Evolutionary conservation across 1,140 invertebrate species (phyloP).

Genomic region (Zaprionus camerounensis): DNA sequence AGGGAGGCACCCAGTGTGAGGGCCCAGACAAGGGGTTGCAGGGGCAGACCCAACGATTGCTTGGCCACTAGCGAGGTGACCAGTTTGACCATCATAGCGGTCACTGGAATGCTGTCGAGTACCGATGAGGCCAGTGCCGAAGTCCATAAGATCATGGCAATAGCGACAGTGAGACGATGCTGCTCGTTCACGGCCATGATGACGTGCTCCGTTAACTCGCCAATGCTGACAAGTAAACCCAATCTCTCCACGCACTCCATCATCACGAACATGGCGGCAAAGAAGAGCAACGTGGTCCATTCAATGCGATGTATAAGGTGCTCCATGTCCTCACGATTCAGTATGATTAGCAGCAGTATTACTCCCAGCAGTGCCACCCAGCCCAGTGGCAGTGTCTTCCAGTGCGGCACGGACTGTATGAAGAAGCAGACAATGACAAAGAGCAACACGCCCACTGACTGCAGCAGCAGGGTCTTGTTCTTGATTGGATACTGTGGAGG

Average conservation of each 20-base stretch:
- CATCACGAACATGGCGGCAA: conserved; percentile 91
- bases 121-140: conserved; percentile 91
- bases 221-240: conserved; percentile 90
- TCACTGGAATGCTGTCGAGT: conserved; percentile 93
- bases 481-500: conserved; percentile 88
- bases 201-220: conserved; percentile 87
- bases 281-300: conserved; percentile 92
- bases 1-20: conserved; percentile 91
- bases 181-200: conserved; percentile 87
- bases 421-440: conserved; percentile 90
- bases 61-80: conserved; percentile 88
- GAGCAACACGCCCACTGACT: conserved; percentile 87
- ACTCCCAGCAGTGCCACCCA: conserved; percentile 91
- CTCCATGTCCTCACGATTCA: conserved; percentile 88
- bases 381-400: conserved; percentile 88
- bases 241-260: conserved; percentile 91
- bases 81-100: conserved; percentile 92
- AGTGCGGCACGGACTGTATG: conserved; percentile 88
- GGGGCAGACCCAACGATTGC: conserved; percentile 86
- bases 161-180: conserved; percentile 88
- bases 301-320: conserved; percentile 90
- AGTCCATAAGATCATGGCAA: conserved; percentile 90
- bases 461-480: conserved; percentile 87
- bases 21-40: conserved; percentile 90
- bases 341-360: conserved; percentile 88